Conservation (phyloP, 2,888 invertebrate genomes). For the Lithodes maja region DNA sequence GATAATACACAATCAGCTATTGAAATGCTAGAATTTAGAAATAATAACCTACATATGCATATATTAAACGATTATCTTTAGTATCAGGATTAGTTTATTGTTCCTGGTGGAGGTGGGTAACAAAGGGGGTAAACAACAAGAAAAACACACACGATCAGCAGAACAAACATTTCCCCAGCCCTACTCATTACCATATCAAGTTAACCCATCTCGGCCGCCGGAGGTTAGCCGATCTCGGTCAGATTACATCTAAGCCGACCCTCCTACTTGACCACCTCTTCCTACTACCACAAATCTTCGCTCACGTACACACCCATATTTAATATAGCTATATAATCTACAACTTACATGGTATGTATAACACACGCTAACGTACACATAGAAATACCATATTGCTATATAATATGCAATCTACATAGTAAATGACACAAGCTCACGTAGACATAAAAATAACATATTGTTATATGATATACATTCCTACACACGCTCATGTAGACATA, state of each 20-base stretch:
- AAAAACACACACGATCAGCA: background rate
- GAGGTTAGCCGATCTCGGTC: background rate
- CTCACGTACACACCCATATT: background rate
- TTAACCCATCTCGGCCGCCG: background rate
- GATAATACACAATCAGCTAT: no score
- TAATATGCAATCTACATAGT: background rate
- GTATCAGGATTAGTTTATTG: no score
- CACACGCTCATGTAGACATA: no score
- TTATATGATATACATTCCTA: no score
- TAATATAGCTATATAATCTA: no score
- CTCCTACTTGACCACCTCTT: background rate
- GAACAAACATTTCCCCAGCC: background rate
- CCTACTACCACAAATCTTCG: background rate
- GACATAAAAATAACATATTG: no score
- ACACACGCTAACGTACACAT: background rate
- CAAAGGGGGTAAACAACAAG: background rate
- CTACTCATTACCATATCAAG: slow-evolving; percentile 1
- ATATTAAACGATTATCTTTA: no score
- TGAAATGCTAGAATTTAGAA: no score
- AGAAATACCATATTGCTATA: background rate
- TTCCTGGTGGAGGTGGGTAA: background rate
- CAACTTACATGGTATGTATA: no score
- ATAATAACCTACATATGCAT: no score
- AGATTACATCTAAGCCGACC: background rate
- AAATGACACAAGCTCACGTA: no score